phyloP scores from a whole-genome alignment of 1,140 invertebrate species.

The Tribolium madens region DNA sequence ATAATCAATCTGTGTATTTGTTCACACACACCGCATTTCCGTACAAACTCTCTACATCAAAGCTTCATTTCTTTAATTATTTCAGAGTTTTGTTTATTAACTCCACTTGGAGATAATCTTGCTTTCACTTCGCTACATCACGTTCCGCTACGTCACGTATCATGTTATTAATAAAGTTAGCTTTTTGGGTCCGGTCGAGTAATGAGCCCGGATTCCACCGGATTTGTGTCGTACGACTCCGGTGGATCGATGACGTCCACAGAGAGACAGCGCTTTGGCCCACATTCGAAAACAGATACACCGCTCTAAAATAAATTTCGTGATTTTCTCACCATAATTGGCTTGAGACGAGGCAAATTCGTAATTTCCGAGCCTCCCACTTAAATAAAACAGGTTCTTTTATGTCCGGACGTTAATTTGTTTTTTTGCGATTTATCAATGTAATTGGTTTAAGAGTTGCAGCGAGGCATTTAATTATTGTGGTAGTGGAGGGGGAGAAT shows the following conservation, averaged over 20 bases:
- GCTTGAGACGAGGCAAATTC: not conserved
- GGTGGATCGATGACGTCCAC: slow-evolving; percentile 18
- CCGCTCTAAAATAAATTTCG: not conserved
- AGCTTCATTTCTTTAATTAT: not conserved
- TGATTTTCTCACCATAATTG: not conserved
- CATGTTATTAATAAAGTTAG: slow-evolving; percentile 26
- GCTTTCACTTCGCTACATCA: not conserved
- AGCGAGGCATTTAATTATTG: not conserved
- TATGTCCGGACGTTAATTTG: not conserved
- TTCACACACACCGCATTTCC: no score
- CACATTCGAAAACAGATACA: slow-evolving; percentile 33
- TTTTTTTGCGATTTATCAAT: not conserved
- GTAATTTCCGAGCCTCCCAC: not conserved
- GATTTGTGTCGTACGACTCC: not conserved
- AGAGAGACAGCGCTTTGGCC: slow-evolving; percentile 3
- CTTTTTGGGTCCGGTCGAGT: not conserved
- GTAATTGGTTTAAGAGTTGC: slow-evolving; percentile 1
- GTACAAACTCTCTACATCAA: no score
- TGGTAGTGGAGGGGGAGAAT: no score
- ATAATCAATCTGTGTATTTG: not conserved
- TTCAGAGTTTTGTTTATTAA: not conserved
- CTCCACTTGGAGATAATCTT: not conserved
- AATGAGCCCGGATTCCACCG: slow-evolving; percentile 20
- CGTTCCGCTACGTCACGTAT: slow-evolving; percentile 7
- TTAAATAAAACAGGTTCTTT: not conserved